Evolutionary conservation across 1,140 invertebrate species (phyloP).

Genomic region (Samia ricini): DNA sequence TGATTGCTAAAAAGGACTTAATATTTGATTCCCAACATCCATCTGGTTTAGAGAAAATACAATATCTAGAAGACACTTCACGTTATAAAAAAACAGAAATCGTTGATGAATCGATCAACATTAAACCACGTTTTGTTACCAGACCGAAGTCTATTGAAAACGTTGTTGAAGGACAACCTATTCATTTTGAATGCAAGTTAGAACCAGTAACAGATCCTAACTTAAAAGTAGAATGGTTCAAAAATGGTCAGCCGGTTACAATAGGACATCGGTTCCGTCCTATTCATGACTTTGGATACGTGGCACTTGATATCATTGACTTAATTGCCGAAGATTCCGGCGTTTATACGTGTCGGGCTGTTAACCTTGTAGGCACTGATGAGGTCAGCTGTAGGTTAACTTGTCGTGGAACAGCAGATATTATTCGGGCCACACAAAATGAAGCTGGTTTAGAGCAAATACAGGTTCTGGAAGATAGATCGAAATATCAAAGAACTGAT

Average conservation of each 20-base stretch:
- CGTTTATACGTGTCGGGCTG: slow-evolving; percentile 95
- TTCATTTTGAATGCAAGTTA: slow-evolving; percentile 98
- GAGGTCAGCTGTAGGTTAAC: slow-evolving; percentile 87
- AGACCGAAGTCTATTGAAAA: slow-evolving; percentile 91
- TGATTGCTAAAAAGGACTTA: slow-evolving; percentile 92
- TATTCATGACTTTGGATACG: slow-evolving; percentile 97
- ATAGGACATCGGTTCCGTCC: slow-evolving; percentile 94
- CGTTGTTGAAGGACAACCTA: slow-evolving; percentile 93
- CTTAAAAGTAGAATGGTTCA: slow-evolving; percentile 95
- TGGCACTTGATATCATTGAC: slow-evolving; percentile 94
- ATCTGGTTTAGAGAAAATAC: slow-evolving; percentile 92
- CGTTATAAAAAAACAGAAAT: slow-evolving; percentile 90
- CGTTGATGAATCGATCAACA: slow-evolving; percentile 89
- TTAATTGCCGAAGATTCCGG: slow-evolving; percentile 96
- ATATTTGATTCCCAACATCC: slow-evolving; percentile 91
- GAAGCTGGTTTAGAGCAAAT: slow-evolving; percentile 92
- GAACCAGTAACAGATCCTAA: slow-evolving; percentile 97
- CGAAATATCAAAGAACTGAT: slow-evolving; percentile 86
- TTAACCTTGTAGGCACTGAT: slow-evolving; percentile 91
- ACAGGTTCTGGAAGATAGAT: slow-evolving; percentile 90
- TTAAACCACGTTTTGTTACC: slow-evolving; percentile 90
- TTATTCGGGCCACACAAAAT: slow-evolving; percentile 90
- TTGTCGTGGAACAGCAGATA: slow-evolving; percentile 86
- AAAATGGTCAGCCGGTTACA: slow-evolving; percentile 92
- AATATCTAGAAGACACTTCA: slow-evolving; percentile 92